These are phyloP conservation scores for Lepisosteus osseus DNA, from an alignment of 2,113 vertebrate species.

Conservation along the genomic window DNA sequence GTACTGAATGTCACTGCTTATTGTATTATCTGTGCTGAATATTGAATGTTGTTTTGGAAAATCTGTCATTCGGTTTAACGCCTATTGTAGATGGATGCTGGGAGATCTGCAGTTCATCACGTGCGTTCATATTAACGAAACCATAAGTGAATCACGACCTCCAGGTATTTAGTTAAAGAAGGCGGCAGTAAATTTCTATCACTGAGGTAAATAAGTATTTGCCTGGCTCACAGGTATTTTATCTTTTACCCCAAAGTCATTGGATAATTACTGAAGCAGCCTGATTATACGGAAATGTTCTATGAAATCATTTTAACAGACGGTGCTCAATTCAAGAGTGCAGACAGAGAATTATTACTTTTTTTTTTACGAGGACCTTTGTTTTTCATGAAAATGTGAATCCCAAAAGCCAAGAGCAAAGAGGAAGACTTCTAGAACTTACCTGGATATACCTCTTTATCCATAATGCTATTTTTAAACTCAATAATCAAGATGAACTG, in stretches of 20 bases:
- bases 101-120: background rate
- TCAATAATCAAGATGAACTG: too few relatives aligned
- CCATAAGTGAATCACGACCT: background rate
- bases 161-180: background rate
- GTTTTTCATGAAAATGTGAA: too few relatives aligned
- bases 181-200: background rate
- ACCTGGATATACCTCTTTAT: too few relatives aligned
- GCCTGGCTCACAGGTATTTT: conserved; percentile 5
- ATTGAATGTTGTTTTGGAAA: background rate
- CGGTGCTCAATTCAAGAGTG: too few relatives aligned
- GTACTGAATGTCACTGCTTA: conserved; percentile 10
- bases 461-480: too few relatives aligned
- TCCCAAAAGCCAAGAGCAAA: too few relatives aligned
- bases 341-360: too few relatives aligned
- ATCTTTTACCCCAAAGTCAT: background rate
- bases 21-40: background rate
- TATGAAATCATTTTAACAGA: too few relatives aligned
- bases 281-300: background rate
- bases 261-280: background rate
- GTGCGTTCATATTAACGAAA: background rate
- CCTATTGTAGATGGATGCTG: background rate
- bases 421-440: too few relatives aligned
- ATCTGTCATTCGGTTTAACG: background rate
- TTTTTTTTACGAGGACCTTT: too few relatives aligned
- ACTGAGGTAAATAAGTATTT: background rate